Evolutionary conservation across 1,140 invertebrate genomes (phyloP), one percentile per base, ranked within the genome.

Genomic region (Babylonia areolata): DNA sequence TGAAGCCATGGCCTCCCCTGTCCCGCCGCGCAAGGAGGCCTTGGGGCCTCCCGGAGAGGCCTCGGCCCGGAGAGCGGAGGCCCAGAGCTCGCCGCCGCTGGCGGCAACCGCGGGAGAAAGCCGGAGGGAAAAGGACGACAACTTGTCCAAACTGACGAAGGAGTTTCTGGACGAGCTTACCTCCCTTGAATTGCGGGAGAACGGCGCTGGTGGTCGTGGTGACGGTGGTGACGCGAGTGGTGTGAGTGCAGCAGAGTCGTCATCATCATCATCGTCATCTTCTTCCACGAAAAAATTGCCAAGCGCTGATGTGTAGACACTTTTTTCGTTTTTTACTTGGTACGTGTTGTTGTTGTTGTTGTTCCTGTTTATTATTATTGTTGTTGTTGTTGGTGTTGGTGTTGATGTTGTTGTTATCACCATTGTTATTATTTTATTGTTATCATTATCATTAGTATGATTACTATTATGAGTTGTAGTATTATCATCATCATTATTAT

Each of bases 161-260:
- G 86, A 87, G 51, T 87, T 87, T 54, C 54, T 87, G 40, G 54
- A 79, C 64, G 51, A 87, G 83, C 83, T 87, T 37, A 64, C 86
- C 64, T 84, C 64, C 77, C 78, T 87, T 69, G 86, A 87, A 71
- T 31, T 69, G 58, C 35, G 79, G 73, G 69, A 75, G 64, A 40
- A 11, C n/a, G 69, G 37, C 23, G 37, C 12, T 3, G 20, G 58
- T 39, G 51, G 39, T 11, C 35, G 81, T 82, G 37, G 28, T 28
- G 58, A 3, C 20, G 51, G 54, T 31, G 81, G 20, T 33, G 28
- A 40, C 23, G 35, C 23, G 9, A 28, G 31, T 40, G 35, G 17
- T 83, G 58, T n/a, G n/a, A n/a, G n/a, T n/a, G n/a, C n/a, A n/a
- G 46, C 20, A 35, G 20, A 33, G 46, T 12, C 11, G 46, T 11